Evolutionary conservation across 2,113 vertebrate genomes (phyloP).

Genomic region (Heloderma charlesbogerti): DNA sequence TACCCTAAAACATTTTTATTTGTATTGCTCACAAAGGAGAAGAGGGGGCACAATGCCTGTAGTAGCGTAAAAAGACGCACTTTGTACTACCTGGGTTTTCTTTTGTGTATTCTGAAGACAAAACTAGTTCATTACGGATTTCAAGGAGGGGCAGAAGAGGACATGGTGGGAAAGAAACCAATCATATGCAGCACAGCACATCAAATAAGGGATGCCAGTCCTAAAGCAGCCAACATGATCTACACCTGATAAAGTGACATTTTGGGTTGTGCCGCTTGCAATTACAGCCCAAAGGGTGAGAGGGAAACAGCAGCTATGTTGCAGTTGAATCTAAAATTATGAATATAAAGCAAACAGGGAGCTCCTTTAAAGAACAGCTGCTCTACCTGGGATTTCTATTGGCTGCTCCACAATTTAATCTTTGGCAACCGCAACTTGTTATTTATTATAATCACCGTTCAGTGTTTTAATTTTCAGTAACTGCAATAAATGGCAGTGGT

Average conservation of each 20-base stretch:
- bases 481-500: neutral
- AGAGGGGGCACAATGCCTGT: neutral
- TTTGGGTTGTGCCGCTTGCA: neutral
- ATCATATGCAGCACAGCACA: neutral
- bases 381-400: neutral
- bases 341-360: neutral
- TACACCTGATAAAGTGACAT: neutral
- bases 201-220: neutral
- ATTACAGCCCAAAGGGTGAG: neutral
- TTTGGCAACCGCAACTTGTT: neutral
- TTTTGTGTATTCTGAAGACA: neutral
- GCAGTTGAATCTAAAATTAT: neutral
- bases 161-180: neutral
- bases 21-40: neutral
- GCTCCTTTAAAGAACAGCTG: conserved; percentile 3
- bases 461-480: conserved; percentile 8
- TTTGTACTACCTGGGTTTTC: conserved; percentile 20
- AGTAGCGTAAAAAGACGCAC: neutral
- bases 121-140: neutral
- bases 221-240: neutral
- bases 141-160: neutral
- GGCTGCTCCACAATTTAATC: conserved; percentile 4
- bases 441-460: conserved; percentile 9
- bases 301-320: neutral
- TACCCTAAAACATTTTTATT: neutral